A percentile compares a stretch with the other conserved stretches of the same genome.
Conservation (phyloP, 2,113 vertebrate species). For the Pachycephala philippinensis region DNA sequence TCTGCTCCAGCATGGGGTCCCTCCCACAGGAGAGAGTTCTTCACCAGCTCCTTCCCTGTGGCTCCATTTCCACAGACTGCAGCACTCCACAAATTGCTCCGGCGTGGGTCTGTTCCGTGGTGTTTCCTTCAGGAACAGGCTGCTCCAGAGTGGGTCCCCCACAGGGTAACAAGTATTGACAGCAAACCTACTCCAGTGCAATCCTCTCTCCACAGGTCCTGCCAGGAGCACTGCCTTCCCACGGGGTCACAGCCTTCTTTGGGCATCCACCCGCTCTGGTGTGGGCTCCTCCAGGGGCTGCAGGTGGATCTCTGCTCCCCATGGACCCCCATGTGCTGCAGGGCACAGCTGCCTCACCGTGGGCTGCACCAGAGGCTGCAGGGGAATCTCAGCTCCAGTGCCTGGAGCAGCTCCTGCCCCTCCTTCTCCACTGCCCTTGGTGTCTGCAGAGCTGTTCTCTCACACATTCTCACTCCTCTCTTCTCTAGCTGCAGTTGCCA, state of each 20-base stretch:
- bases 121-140: neutral
- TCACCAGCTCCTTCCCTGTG: neutral
- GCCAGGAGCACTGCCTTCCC: neutral
- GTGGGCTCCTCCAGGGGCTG: neutral
- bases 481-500: neutral
- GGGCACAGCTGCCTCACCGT: neutral
- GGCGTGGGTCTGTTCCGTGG: neutral
- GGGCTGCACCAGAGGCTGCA: neutral
- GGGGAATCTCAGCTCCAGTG: neutral
- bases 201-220: neutral
- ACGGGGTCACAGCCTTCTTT: neutral
- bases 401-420: neutral
- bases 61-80: neutral
- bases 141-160: neutral
- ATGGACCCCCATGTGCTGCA: neutral
- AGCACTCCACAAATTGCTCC: neutral
- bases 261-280: neutral
- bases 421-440: accelerated
- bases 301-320: neutral
- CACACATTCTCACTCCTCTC: neutral
- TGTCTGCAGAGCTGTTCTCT: neutral
- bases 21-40: neutral
- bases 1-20: neutral
- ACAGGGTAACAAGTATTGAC: neutral
- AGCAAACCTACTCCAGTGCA: neutral